A percentile compares a stretch with the other conserved stretches of the same genome.
These are phyloP conservation scores for Sphaerodactylus townsendi DNA, from an alignment of 2,113 vertebrate species.

Conservation along the genomic window DNA sequence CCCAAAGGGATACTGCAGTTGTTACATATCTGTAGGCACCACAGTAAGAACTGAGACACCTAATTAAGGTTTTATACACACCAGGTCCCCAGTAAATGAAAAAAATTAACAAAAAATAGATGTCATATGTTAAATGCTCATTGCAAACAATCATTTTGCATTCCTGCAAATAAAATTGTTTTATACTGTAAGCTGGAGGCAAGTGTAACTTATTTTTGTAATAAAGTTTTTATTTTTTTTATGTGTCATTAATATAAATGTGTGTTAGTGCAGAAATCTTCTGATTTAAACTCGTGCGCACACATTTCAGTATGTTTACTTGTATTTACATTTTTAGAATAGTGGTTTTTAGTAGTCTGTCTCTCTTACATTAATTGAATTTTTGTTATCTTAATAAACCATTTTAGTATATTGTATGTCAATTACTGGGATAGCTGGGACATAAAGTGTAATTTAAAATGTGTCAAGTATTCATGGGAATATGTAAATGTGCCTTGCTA, in stretches of 20 bases:
- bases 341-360: conserved; percentile 85
- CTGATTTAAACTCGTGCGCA: conserved; percentile 83
- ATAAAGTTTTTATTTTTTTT: conserved; percentile 99
- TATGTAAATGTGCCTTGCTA: conserved; percentile 88
- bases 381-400: conserved; percentile 82
- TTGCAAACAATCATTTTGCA: conserved; percentile 99
- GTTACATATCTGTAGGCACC: conserved; percentile 85
- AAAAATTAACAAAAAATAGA: conserved; percentile 88
- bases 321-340: conserved; percentile 84
- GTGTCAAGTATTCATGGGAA: conserved; percentile 86
- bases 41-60: conserved; percentile 80
- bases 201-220: conserved; percentile 99
- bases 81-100: conserved; percentile 88
- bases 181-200: conserved; percentile 99
- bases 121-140: conserved; percentile 98
- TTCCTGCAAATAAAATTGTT: conserved; percentile 99
- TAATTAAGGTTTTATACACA: conserved; percentile 86
- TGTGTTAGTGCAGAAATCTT: conserved; percentile 86
- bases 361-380: conserved; percentile 80
- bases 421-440: conserved; percentile 86
- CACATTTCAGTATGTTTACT: conserved; percentile 86
- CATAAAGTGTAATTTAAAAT: conserved; percentile 85
- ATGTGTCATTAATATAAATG: conserved; percentile 91
- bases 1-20: conserved; percentile 88
- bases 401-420: conserved; percentile 87